phyloP scores from a whole-genome alignment of 2,888 invertebrate genomes.

The Perithous albicinctus region DNA sequence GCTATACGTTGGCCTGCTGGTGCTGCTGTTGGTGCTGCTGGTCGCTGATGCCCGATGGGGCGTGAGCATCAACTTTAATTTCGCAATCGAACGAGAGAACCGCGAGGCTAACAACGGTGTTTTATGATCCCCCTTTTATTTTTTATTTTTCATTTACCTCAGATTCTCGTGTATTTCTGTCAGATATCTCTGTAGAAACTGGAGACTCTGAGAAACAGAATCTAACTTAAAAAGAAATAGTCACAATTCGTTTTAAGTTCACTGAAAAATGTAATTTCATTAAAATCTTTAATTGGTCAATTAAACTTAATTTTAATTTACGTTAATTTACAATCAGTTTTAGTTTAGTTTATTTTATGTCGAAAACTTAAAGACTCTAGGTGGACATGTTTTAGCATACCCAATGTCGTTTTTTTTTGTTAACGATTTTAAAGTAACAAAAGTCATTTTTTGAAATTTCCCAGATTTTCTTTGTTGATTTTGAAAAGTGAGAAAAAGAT shows the following conservation, averaged over 20 bases:
- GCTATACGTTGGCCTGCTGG: conserved; percentile 2
- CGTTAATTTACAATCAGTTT: too few species aligned
- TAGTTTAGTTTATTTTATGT: too few species aligned
- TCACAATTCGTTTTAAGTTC: background rate
- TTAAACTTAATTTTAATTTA: too few species aligned
- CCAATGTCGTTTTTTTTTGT: too few species aligned
- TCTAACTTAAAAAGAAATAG: background rate
- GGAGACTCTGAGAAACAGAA: background rate
- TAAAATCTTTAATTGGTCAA: too few species aligned
- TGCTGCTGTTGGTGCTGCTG: background rate
- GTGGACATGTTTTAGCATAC: too few species aligned
- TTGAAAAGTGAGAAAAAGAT: too few species aligned
- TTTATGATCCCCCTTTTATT: conserved; percentile 11
- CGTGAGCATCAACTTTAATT: conserved; percentile 54
- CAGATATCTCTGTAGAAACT: background rate
- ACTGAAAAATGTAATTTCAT: background rate
- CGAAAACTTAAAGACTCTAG: too few species aligned
- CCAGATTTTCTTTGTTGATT: too few species aligned
- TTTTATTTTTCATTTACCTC: background rate
- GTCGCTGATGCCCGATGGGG: conserved; percentile 33
- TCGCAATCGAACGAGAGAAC: conserved; percentile 29
- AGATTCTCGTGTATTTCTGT: background rate
- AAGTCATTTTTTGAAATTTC: too few species aligned
- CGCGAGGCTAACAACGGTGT: conserved; percentile 42
- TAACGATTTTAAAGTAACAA: too few species aligned